Base-by-base conservation (phyloP, 2,888 invertebrate species). In the Microchrysa polita region DNA sequence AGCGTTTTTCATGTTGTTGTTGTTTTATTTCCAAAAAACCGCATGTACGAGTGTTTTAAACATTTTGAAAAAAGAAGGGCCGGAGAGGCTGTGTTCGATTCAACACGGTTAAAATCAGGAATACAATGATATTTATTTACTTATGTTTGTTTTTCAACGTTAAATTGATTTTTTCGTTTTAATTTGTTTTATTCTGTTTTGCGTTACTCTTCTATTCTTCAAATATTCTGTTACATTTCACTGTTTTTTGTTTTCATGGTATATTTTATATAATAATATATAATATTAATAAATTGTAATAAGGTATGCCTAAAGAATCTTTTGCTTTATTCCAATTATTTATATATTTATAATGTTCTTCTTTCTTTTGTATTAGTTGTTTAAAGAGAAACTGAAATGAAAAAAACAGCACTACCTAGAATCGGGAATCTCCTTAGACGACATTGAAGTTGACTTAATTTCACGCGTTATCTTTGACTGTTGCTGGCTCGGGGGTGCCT, bases 351-450 rank as follows among this genome's bases (percentile, higher is more conserved):
- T 71, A 67, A 65, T 71, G 18, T 59, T 72, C 27, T 34, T 34
- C n/a, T n/a, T n/a, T n/a, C n/a, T n/a, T 34, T 34, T 34, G 27
- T 72, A 48, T 61, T 72, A 44, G 60, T 60, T 61, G 1, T 53
- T 61, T 52, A 65, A 73, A 57, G 65, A 67, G 55, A 67, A 73
- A 65, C 55, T 67, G 73, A 73, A 73, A 73, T 53, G 63, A 53
- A 55, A 73, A 65, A 65, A 77, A 80, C 80, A 82, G 81, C 85
- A 84, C 84, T 84, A 85, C 85, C 84, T 84, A 85, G 84, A 81
- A 81, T 84, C 84, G 77, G 85, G 84, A 79, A 84, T 81, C 81
- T 84, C 83, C 82, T 84, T 84, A 81, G 84, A 80, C 80, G 83
- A 78, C 74, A 77, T 73, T 76, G 80, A 77, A 74, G 80, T 77